These are phyloP conservation scores for Mythimna impura DNA, from an alignment of 2,888 invertebrate species.

Conservation along the genomic window DNA sequence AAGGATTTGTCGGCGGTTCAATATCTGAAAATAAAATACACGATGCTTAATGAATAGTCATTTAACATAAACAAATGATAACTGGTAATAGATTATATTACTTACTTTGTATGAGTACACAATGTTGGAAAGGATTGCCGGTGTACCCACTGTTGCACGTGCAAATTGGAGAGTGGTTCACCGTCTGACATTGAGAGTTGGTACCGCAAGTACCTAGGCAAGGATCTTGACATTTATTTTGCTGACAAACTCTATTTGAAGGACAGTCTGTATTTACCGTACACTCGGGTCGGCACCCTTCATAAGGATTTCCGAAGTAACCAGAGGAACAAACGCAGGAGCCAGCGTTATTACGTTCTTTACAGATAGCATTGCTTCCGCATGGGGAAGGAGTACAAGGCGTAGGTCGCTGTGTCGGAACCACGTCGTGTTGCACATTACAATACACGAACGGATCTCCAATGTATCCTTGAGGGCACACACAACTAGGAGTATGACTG, in stretches of 20 bases:
- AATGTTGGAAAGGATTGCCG: conserved; percentile 91
- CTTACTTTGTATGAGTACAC: conserved; percentile 79
- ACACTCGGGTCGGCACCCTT: conserved; percentile 94
- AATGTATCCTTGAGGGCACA: conserved; percentile 92
- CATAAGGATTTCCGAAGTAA: conserved; percentile 92
- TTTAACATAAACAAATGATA: background rate
- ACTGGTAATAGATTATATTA: conserved; percentile 27
- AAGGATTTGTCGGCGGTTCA: conserved; percentile 89
- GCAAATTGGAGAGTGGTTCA: conserved; percentile 93
- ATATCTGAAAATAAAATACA: conserved; percentile 73
- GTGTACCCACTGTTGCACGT: conserved; percentile 92
- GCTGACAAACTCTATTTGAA: conserved; percentile 93
- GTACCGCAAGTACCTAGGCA: conserved; percentile 94
- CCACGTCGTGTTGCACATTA: conserved; percentile 78
- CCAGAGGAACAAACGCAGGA: conserved; percentile 93
- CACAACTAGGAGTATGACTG: conserved; percentile 93
- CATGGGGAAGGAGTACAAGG: conserved; percentile 94
- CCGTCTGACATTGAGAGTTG: conserved; percentile 93
- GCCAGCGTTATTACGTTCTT: conserved; percentile 92
- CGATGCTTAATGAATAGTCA: background rate
- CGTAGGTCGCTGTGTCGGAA: conserved; percentile 82
- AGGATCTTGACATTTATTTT: conserved; percentile 94
- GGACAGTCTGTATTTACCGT: conserved; percentile 93
- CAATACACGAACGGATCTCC: conserved; percentile 94
- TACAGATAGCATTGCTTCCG: conserved; percentile 93